phyloP scores from a whole-genome alignment of 2,113 vertebrate genomes.

The Cyphomyrus plagiostoma region DNA sequence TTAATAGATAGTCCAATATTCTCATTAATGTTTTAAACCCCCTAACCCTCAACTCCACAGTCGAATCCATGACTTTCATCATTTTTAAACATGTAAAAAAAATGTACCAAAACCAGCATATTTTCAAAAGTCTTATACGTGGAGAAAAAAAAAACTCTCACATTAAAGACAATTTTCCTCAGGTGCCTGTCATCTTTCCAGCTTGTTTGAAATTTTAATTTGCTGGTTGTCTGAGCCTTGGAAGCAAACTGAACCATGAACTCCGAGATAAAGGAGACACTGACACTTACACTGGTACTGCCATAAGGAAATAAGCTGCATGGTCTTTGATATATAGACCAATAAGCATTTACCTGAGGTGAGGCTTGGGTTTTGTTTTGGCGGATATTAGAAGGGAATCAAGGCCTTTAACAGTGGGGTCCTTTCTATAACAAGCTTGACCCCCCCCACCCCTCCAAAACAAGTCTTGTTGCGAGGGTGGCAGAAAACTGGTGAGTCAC shows the following conservation, averaged over 20 bases:
- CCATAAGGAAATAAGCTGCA: background rate
- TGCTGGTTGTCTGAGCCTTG: background rate
- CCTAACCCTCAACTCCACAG: background rate
- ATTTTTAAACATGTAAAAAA: background rate
- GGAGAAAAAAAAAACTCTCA: background rate
- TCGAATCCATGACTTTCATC: background rate
- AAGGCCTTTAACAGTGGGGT: background rate
- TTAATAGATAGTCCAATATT: background rate
- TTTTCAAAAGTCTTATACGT: background rate
- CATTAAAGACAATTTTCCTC: background rate
- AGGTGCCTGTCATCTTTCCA: background rate
- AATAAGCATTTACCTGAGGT: background rate
- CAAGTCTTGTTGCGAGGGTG: background rate
- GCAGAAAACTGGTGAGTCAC: background rate
- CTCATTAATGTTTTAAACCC: background rate
- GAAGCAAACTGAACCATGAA: background rate
- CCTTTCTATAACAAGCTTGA: background rate
- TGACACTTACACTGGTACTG: background rate
- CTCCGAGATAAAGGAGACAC: background rate
- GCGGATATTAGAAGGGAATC: background rate
- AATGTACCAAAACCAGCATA: background rate
- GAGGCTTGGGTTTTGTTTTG: background rate
- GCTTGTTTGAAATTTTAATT: slow-evolving; percentile 4
- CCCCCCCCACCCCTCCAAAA: background rate
- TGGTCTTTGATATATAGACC: background rate